Conservation (phyloP, 2,888 invertebrate species). For the Saturnia pavonia region DNA sequence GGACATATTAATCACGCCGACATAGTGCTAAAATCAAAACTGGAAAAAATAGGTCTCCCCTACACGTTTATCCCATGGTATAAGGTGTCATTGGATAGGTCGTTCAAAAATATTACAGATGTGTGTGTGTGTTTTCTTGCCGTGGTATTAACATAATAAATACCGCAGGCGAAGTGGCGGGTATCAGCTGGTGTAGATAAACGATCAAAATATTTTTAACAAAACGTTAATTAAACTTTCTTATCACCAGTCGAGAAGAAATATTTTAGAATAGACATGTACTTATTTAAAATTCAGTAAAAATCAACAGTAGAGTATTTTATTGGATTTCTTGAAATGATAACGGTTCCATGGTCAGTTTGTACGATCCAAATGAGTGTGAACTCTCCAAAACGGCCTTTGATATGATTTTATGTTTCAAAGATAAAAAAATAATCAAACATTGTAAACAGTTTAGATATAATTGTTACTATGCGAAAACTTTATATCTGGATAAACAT, state of each 20-base stretch:
- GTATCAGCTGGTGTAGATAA: neutral
- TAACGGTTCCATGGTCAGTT: conserved; percentile 11
- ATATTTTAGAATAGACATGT: neutral
- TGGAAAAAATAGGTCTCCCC: too few species aligned
- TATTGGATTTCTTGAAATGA: conserved; percentile 5
- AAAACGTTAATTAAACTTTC: neutral
- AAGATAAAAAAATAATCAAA: neutral
- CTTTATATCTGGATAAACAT: neutral
- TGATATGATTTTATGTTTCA: neutral
- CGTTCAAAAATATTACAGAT: too few species aligned
- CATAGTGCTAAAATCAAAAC: too few species aligned
- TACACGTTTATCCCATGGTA: too few species aligned
- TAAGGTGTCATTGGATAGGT: too few species aligned
- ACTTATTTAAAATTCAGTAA: too few species aligned
- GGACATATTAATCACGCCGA: too few species aligned
- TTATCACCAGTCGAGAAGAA: neutral
- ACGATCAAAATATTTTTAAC: neutral
- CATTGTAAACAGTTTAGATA: neutral
- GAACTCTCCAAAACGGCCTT: neutral
- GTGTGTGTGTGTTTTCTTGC: too few species aligned
- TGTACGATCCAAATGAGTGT: neutral
- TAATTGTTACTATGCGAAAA: conserved; percentile 4
- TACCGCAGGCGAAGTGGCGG: too few species aligned
- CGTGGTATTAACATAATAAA: too few species aligned
- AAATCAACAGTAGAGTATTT: too few species aligned